Conservation (phyloP, 53 echinoderm and acorn worm genomes). For the Actinopyga echinites region DNA sequence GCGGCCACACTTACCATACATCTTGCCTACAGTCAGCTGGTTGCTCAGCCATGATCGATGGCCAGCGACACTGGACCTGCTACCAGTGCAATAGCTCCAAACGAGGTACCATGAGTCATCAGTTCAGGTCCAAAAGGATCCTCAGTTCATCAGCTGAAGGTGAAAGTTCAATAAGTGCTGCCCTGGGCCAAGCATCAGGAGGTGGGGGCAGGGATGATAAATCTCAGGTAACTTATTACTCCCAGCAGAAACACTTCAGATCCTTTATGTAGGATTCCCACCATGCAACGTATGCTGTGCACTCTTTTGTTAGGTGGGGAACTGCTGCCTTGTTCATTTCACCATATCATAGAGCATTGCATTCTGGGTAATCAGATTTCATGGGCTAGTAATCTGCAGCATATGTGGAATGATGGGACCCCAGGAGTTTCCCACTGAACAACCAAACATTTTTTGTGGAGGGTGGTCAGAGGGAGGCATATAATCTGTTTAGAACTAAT, state of each 20-base stretch:
- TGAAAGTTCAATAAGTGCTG: slow-evolving; percentile 36
- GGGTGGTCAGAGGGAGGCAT: too few relatives aligned
- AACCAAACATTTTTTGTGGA: too few relatives aligned
- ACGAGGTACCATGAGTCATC: slow-evolving; percentile 57
- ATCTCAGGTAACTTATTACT: slow-evolving; percentile 47
- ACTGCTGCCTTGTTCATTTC: too few relatives aligned
- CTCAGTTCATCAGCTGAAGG: slow-evolving; percentile 55
- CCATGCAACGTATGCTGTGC: background rate
- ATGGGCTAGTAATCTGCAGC: too few relatives aligned
- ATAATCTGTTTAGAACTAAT: too few relatives aligned
- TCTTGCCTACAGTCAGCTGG: slow-evolving; percentile 88
- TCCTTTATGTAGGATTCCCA: background rate
- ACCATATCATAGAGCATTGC: too few relatives aligned
- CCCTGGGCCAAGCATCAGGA: slow-evolving; percentile 43
- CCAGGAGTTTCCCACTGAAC: too few relatives aligned
- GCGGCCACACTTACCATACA: slow-evolving; percentile 90
- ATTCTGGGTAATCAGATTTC: too few relatives aligned
- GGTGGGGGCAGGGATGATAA: slow-evolving; percentile 44
- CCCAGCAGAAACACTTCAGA: background rate
- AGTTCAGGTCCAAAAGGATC: slow-evolving; percentile 59
- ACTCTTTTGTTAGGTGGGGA: too few relatives aligned
- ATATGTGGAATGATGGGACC: too few relatives aligned
- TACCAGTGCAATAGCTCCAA: slow-evolving; percentile 83
- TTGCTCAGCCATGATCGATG: slow-evolving; percentile 90
- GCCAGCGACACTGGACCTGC: slow-evolving; percentile 95